Conservation (phyloP, 2,888 invertebrate genomes). For the Ormyrus thymus region DNA sequence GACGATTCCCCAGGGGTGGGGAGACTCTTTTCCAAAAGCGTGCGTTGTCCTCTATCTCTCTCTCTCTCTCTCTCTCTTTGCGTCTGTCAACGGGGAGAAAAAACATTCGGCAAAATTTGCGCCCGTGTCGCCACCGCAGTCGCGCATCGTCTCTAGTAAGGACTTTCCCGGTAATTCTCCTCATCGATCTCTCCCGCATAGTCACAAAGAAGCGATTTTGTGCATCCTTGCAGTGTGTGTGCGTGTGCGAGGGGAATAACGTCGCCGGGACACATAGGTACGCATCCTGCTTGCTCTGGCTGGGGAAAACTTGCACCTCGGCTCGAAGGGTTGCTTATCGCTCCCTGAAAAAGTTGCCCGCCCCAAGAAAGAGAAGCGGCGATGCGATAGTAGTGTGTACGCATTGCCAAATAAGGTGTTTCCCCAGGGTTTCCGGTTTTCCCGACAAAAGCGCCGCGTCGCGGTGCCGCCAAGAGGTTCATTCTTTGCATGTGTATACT, state of each 20-base stretch:
- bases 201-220: constrained; percentile 18
- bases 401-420: constrained; percentile 84
- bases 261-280: not conserved
- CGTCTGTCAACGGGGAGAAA: constrained; percentile 62
- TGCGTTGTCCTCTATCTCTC: constrained; percentile 55
- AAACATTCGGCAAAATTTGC: constrained; percentile 55
- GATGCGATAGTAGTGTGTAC: constrained; percentile 67
- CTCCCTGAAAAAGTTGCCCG: constrained; percentile 4
- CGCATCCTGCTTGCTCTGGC: not conserved
- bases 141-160: constrained; percentile 13
- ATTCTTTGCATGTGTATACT: constrained; percentile 46
- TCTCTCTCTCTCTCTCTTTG: constrained; percentile 4
- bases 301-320: too few relatives aligned
- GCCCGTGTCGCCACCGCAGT: constrained; percentile 4
- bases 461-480: constrained; percentile 58
- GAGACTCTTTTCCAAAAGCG: constrained; percentile 67
- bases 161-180: constrained; percentile 18
- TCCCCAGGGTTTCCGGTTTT: constrained; percentile 78
- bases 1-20: constrained; percentile 55
- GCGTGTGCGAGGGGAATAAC: too few relatives aligned
- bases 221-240: not conserved
- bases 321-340: not conserved
- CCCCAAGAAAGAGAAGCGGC: constrained; percentile 16
- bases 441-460: constrained; percentile 65
- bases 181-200: not conserved